Conservation (phyloP, 2,113 vertebrate genomes). For the Theristicus caerulescens region DNA sequence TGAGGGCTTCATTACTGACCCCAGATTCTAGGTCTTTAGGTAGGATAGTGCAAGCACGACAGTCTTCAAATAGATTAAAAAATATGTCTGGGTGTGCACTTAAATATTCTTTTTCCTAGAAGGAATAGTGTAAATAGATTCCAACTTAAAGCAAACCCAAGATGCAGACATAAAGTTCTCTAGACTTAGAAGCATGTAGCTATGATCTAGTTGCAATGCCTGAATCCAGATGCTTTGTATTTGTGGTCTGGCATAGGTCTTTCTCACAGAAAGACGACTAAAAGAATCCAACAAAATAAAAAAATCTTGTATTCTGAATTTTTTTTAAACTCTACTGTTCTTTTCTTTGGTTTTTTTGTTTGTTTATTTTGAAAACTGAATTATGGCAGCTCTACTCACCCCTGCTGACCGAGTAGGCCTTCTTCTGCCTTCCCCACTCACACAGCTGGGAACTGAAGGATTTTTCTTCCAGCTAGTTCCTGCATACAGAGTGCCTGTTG, state of each 20-base stretch:
- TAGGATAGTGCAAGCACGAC: background rate
- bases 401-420: background rate
- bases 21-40: background rate
- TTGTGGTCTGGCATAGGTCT: background rate
- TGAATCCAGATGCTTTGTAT: background rate
- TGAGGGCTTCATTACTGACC: background rate
- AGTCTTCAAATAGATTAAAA: background rate
- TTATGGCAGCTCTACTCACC: slow-evolving; percentile 36
- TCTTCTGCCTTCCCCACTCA: background rate
- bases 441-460: background rate
- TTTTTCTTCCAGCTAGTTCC: background rate
- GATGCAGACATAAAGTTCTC: background rate
- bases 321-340: background rate
- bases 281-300: background rate
- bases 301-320: background rate
- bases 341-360: background rate
- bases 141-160: background rate
- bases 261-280: background rate
- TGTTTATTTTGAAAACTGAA: background rate
- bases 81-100: background rate
- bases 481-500: background rate
- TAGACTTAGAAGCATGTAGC: background rate
- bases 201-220: background rate
- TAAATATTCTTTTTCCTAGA: background rate
- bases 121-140: background rate